Evolutionary conservation across 2,113 vertebrate genomes (phyloP).

Genomic region (Anthoscopus minutus): DNA sequence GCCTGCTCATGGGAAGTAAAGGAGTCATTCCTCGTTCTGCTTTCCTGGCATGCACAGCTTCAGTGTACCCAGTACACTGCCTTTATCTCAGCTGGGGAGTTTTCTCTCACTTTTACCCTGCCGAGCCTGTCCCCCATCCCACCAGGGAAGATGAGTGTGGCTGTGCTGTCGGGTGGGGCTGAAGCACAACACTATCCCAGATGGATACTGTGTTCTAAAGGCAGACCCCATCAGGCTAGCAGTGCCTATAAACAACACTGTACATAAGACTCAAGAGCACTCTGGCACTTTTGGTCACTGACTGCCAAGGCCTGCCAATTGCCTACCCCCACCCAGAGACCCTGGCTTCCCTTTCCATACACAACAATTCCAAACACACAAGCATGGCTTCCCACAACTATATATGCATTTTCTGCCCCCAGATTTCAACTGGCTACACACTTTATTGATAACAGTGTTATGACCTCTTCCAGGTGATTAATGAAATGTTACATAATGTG

Average conservation of each 20-base stretch:
- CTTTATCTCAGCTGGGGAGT: background rate
- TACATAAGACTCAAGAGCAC: rapidly evolving
- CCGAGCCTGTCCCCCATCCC: rapidly evolving
- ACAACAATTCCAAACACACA: background rate
- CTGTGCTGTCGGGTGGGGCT: background rate
- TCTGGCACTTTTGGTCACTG: rapidly evolving
- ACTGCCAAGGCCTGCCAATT: background rate
- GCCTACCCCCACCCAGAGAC: background rate
- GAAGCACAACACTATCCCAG: background rate
- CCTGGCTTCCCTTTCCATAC: background rate
- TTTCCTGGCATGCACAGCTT: background rate
- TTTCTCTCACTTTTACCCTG: background rate
- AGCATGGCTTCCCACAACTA: background rate
- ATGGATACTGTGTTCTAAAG: background rate
- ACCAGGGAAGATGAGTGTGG: rapidly evolving
- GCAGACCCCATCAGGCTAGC: background rate
- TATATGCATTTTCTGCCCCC: background rate
- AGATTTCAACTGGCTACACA: background rate
- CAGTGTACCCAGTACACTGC: background rate
- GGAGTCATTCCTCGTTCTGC: background rate
- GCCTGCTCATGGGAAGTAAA: background rate
- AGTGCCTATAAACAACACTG: rapidly evolving
- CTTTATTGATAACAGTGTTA: background rate
- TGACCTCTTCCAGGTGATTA: background rate
- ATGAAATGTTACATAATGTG: background rate